phyloP scores from a whole-genome alignment of 2,797 vertebrate genomes.

The Lemur catta region DNA sequence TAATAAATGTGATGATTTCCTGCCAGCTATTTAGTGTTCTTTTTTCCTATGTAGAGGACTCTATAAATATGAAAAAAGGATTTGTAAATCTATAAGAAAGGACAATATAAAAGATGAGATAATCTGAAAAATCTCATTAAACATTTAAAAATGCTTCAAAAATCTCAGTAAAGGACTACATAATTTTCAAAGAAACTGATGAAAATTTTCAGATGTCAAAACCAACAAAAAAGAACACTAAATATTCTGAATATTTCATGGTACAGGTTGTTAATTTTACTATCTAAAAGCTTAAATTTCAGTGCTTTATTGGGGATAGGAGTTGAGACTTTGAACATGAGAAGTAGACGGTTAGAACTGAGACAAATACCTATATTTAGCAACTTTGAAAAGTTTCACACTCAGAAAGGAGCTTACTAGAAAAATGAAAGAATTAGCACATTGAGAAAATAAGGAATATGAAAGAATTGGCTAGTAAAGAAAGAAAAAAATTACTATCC shows the following conservation, averaged over 20 bases:
- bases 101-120: neutral
- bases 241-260: neutral
- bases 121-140: neutral
- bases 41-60: neutral
- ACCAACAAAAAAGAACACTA: neutral
- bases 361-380: neutral
- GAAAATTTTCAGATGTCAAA: neutral
- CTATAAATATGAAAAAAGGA: neutral
- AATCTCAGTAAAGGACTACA: neutral
- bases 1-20: neutral
- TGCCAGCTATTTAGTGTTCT: neutral
- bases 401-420: neutral
- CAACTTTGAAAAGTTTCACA: neutral
- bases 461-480: neutral
- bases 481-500: neutral
- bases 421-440: neutral
- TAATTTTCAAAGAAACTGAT: neutral
- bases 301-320: fast-evolving
- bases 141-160: neutral
- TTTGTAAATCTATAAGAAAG: neutral
- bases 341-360: neutral
- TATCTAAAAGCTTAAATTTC: neutral
- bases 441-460: neutral
- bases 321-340: neutral
- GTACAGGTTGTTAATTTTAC: neutral